Conservation (phyloP, 1,140 invertebrate genomes). For the Chrysoperla carnea region DNA sequence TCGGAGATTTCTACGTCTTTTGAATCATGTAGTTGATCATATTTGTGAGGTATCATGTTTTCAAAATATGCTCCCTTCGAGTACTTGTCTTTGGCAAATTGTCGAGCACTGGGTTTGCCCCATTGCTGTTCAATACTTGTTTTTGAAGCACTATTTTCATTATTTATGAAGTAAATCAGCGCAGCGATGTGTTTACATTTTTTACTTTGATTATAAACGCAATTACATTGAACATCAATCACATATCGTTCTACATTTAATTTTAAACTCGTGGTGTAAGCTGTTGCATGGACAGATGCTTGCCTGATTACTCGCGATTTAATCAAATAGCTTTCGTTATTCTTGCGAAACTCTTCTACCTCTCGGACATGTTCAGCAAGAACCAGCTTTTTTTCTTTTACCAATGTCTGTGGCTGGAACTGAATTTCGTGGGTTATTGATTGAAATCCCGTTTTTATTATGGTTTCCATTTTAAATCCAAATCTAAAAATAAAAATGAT, state of each 20-base stretch:
- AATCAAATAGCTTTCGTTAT: slow-evolving; percentile 5
- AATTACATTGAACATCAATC: slow-evolving; percentile 4
- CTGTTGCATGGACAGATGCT: slow-evolving; percentile 1
- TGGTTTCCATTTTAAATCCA: not conserved
- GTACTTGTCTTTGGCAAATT: slow-evolving; percentile 9
- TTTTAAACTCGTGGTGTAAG: not conserved
- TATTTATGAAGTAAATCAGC: slow-evolving; percentile 9
- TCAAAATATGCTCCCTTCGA: slow-evolving; percentile 8
- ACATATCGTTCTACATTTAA: slow-evolving; percentile 4
- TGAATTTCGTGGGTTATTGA: slow-evolving; percentile 4
- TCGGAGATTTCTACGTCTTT: not conserved
- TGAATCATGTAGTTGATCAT: not conserved
- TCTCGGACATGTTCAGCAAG: slow-evolving; percentile 5
- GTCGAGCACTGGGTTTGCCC: slow-evolving; percentile 6
- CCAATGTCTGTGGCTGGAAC: slow-evolving; percentile 6
- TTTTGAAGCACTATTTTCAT: slow-evolving; percentile 8
- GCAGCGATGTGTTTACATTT: slow-evolving; percentile 9
- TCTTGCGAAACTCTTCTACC: slow-evolving; percentile 5
- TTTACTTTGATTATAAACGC: slow-evolving; percentile 2
- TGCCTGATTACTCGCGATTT: slow-evolving; percentile 5
- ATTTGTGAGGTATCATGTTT: slow-evolving; percentile 2
- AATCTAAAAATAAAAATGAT: too few relatives aligned
- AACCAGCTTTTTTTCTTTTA: slow-evolving; percentile 6
- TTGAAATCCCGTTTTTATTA: slow-evolving; percentile 4
- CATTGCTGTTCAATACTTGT: slow-evolving; percentile 9